Conservation (phyloP, 1,140 invertebrate species). For the Lepeophtheirus salmonis region DNA sequence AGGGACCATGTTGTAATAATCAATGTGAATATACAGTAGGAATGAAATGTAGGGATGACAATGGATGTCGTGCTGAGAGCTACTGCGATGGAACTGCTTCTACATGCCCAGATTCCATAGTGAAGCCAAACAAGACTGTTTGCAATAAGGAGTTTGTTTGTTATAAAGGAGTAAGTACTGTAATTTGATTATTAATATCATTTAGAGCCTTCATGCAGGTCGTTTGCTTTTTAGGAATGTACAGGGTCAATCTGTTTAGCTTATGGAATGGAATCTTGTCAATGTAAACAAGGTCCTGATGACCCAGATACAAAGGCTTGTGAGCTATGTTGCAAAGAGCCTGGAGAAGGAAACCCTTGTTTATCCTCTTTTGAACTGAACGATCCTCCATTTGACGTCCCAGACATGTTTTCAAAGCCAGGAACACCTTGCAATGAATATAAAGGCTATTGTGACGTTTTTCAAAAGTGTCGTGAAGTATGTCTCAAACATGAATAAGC, state of each 20-base stretch:
- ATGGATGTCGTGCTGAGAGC: slow-evolving; percentile 72
- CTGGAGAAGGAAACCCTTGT: slow-evolving; percentile 28
- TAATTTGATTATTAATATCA: too few relatives aligned
- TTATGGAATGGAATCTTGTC: slow-evolving; percentile 87
- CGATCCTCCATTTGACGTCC: slow-evolving; percentile 62
- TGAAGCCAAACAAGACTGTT: slow-evolving; percentile 79
- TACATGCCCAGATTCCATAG: slow-evolving; percentile 67
- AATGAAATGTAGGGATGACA: slow-evolving; percentile 76
- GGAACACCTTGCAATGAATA: slow-evolving; percentile 94
- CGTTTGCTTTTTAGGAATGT: slow-evolving; percentile 43
- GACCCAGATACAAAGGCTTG: slow-evolving; percentile 65
- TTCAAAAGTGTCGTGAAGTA: slow-evolving; percentile 81
- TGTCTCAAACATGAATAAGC: slow-evolving; percentile 17
- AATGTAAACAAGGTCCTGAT: slow-evolving; percentile 43
- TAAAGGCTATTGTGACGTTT: slow-evolving; percentile 97
- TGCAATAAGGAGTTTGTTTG: slow-evolving; percentile 85
- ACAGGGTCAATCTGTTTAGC: slow-evolving; percentile 77
- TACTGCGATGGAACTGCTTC: slow-evolving; percentile 67
- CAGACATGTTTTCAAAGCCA: slow-evolving; percentile 78
- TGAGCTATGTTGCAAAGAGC: slow-evolving; percentile 67
- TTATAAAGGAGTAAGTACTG: slow-evolving; percentile 63
- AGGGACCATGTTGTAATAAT: slow-evolving; percentile 85
- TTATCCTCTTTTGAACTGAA: slow-evolving; percentile 75
- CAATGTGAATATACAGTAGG: slow-evolving; percentile 63
- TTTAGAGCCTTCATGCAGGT: neutral